Evolutionary conservation across 2,888 invertebrate species (phyloP).

Genomic region (Temnothorax rugatulus): DNA sequence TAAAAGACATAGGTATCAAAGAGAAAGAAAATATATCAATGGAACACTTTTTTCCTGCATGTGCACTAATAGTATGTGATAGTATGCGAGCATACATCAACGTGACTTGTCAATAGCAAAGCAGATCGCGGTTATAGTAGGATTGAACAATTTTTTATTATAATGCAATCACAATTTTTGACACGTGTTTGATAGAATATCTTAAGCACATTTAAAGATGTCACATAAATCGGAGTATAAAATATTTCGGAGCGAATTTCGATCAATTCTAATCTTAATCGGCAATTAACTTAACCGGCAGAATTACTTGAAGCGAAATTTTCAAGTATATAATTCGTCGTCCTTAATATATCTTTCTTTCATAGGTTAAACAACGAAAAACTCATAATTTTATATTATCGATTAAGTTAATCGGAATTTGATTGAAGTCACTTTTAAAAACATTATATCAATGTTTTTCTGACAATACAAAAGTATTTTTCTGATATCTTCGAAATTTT

Average conservation of each 20-base stretch:
- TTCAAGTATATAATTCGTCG: not conserved
- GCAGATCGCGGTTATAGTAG: not conserved
- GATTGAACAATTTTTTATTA: not conserved
- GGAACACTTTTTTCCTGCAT: not conserved
- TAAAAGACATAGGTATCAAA: not conserved
- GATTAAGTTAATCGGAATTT: not conserved
- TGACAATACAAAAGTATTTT: no score
- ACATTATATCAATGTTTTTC: not conserved
- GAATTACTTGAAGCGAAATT: not conserved
- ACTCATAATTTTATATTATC: no score
- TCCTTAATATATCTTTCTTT: no score
- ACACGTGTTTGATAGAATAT: not conserved
- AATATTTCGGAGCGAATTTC: not conserved
- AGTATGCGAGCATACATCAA: not conserved
- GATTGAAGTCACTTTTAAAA: not conserved
- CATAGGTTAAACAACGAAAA: no score
- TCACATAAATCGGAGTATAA: not conserved
- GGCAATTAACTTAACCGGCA: not conserved
- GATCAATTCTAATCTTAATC: not conserved
- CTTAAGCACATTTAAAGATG: not conserved
- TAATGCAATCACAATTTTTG: not conserved
- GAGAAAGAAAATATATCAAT: not conserved
- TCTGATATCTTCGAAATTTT: not conserved
- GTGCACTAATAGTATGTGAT: not conserved
- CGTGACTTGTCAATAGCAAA: not conserved